Conservation (phyloP, 2,113 vertebrate genomes). For the Podiceps cristatus region DNA sequence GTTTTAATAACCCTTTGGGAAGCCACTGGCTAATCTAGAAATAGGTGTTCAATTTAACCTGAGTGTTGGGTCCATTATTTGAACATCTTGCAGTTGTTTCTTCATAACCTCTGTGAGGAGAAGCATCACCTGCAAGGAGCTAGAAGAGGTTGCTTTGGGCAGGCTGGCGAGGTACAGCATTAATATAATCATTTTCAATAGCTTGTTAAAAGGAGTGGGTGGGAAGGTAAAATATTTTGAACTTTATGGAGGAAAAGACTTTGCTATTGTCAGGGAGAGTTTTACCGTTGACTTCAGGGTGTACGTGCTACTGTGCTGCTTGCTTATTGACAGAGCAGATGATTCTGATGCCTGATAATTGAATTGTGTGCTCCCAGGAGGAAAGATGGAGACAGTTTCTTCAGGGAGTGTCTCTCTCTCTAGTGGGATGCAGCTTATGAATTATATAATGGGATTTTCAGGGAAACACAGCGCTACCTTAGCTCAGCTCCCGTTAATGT, state of each 20-base stretch:
- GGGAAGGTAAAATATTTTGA: background rate
- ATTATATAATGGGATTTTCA: background rate
- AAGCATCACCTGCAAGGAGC: background rate
- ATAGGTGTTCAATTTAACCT: background rate
- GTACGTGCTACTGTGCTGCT: background rate
- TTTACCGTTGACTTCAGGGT: background rate
- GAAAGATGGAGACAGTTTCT: background rate
- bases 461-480: background rate
- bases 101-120: background rate
- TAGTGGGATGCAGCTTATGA: background rate
- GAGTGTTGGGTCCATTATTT: background rate
- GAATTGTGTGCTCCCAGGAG: background rate
- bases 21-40: background rate
- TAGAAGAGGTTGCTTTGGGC: background rate
- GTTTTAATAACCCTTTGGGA: background rate
- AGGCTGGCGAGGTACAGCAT: background rate
- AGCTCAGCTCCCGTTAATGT: background rate
- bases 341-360: background rate
- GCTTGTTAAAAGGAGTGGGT: background rate
- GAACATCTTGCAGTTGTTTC: background rate
- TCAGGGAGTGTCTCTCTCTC: background rate
- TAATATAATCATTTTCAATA: too few relatives aligned
- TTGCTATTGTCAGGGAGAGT: background rate
- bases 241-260: background rate
- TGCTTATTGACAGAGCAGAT: background rate